Evolutionary conservation across 2,797 vertebrate genomes (phyloP).

Genomic region (Microhierax caerulescens): DNA sequence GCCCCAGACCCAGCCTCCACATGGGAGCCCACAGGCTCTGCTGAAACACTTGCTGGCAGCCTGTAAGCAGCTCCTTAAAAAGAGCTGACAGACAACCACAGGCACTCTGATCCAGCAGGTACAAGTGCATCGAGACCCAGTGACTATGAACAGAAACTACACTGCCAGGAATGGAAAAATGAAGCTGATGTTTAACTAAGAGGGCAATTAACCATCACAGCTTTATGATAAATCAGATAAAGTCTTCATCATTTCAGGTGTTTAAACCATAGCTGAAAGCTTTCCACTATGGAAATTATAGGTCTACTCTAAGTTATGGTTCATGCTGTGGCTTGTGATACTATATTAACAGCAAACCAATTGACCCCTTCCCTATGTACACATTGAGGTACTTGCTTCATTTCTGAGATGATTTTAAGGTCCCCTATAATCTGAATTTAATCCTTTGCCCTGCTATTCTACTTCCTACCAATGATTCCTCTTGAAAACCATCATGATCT

Average conservation of each 20-base stretch:
- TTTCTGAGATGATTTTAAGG: not conserved
- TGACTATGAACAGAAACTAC: not conserved
- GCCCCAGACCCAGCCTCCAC: not conserved
- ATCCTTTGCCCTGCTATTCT: not conserved
- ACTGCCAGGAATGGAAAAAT: not conserved
- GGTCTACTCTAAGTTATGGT: not conserved
- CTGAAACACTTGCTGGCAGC: not conserved
- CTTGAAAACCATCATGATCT: not conserved
- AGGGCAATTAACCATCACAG: not conserved
- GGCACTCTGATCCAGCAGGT: not conserved
- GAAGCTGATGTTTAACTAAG: not conserved
- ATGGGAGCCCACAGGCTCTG: not conserved
- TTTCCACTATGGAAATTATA: not conserved
- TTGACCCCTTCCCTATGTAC: not conserved
- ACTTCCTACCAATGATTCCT: not conserved
- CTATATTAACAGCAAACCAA: not conserved
- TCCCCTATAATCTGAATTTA: not conserved
- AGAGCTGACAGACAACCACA: rapidly evolving
- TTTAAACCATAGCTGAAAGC: not conserved
- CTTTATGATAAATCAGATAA: not conserved
- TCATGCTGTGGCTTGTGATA: not conserved
- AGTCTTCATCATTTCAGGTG: not conserved
- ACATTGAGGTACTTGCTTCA: not conserved
- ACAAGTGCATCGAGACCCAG: not conserved
- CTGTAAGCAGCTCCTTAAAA: not conserved